phyloP scores from a whole-genome alignment of 2,888 invertebrate species.

The Trissolcus brochymenae region DNA sequence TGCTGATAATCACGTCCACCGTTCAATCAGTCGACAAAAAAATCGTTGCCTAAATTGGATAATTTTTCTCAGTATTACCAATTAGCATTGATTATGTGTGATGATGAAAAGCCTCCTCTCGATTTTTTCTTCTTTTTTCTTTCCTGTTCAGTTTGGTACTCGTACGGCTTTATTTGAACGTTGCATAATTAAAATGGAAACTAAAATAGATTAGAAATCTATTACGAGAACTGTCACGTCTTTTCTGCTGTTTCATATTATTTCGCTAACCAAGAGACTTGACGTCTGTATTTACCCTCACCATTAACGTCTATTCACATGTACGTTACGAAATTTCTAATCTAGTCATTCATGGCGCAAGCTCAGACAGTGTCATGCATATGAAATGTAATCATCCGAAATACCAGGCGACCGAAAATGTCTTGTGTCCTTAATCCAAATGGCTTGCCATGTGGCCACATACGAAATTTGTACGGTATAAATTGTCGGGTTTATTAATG shows the following conservation, averaged over 20 bases:
- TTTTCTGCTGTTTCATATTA: too few species aligned
- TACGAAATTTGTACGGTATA: conserved; percentile 10
- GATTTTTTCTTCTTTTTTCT: neutral
- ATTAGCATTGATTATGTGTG: neutral
- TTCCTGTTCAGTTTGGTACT: neutral
- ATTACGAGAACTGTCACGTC: too few species aligned
- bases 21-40: conserved; percentile 10
- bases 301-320: neutral
- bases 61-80: conserved; percentile 4
- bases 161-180: too few species aligned
- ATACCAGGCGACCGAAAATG: conserved; percentile 13
- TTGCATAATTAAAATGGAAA: too few species aligned
- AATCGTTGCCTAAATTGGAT: conserved; percentile 9
- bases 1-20: conserved; percentile 9
- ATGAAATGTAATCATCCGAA: conserved; percentile 19
- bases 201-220: too few species aligned
- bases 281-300: too few species aligned
- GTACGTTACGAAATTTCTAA: conserved; percentile 1
- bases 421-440: conserved; percentile 16
- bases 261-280: too few species aligned
- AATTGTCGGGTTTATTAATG: neutral
- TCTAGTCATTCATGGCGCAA: conserved; percentile 6
- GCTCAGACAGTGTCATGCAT: conserved; percentile 10
- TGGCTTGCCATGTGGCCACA: conserved; percentile 9
- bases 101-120: neutral